A percentile compares a stretch with the other conserved stretches of the same genome.
Conservation (phyloP, 2,888 invertebrate genomes). For the Automeris io region DNA sequence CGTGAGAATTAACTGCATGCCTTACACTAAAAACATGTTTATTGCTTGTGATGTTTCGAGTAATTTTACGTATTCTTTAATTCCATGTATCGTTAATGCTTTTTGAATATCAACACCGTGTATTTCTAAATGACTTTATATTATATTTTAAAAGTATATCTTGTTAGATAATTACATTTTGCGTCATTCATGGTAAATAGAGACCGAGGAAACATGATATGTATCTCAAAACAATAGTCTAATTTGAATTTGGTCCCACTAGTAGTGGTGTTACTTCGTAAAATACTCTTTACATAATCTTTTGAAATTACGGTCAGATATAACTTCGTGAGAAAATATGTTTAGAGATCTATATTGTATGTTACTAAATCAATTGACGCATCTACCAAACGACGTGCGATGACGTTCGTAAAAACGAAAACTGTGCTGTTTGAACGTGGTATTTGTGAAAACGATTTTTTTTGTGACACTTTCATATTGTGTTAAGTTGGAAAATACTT, state of each 20-base stretch:
- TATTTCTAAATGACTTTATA: constrained; percentile 1
- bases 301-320: not conserved
- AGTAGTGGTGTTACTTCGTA: not conserved
- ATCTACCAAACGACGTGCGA: too few relatives aligned
- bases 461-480: too few relatives aligned
- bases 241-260: not conserved
- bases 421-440: too few relatives aligned
- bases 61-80: not conserved
- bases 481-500: too few relatives aligned
- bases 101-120: not conserved
- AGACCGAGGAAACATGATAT: not conserved
- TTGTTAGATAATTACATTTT: not conserved
- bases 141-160: not conserved
- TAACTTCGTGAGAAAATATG: not conserved
- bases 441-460: too few relatives aligned
- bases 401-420: too few relatives aligned
- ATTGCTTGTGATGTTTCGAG: not conserved
- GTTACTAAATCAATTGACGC: too few relatives aligned
- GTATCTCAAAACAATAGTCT: not conserved
- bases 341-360: too few relatives aligned
- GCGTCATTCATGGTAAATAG: not conserved
- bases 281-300: not conserved
- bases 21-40: constrained; percentile 3
- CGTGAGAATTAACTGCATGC: constrained; percentile 1
- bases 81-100: not conserved